These are phyloP conservation scores for Asteroscopus sphinx DNA, from an alignment of 2,888 invertebrate species.

Conservation along the genomic window DNA sequence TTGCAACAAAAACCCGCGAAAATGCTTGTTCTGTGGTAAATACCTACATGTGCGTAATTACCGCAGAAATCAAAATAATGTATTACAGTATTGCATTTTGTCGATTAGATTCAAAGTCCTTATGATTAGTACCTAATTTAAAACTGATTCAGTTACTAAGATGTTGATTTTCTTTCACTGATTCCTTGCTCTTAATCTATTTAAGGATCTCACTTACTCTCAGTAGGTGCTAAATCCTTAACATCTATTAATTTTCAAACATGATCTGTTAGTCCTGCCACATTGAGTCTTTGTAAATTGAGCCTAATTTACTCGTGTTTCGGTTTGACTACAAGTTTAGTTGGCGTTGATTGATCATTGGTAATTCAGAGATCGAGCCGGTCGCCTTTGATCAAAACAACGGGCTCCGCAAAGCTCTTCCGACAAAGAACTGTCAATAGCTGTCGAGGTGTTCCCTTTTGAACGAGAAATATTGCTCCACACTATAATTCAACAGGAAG, in stretches of 20 bases:
- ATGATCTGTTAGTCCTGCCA: conserved; percentile 10
- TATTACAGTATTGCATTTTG: conserved; percentile 10
- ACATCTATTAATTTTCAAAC: conserved; percentile 24
- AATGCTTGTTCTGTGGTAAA: too few species aligned
- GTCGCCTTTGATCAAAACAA: conserved; percentile 52
- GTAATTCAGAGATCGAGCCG: conserved; percentile 39
- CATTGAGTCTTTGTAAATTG: conserved; percentile 28
- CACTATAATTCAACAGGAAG: conserved; percentile 9
- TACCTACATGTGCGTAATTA: too few species aligned
- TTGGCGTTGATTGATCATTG: conserved; percentile 56
- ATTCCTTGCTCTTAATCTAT: not conserved
- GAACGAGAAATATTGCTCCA: conserved; percentile 43
- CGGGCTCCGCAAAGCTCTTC: conserved; percentile 30
- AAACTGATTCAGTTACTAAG: not conserved
- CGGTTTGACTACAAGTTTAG: conserved; percentile 47
- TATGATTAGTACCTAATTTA: too few species aligned
- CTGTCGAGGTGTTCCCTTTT: conserved; percentile 45
- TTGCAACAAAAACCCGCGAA: too few species aligned
- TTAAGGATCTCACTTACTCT: not conserved
- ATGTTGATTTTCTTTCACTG: not conserved
- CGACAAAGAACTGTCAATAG: conserved; percentile 56
- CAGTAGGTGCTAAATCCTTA: conserved; percentile 1
- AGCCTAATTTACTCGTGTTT: conserved; percentile 36
- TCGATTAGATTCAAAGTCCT: conserved; percentile 9
- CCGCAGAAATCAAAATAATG: too few species aligned